Conservation (phyloP, 2,888 invertebrate genomes). For the Idaea biselata region DNA sequence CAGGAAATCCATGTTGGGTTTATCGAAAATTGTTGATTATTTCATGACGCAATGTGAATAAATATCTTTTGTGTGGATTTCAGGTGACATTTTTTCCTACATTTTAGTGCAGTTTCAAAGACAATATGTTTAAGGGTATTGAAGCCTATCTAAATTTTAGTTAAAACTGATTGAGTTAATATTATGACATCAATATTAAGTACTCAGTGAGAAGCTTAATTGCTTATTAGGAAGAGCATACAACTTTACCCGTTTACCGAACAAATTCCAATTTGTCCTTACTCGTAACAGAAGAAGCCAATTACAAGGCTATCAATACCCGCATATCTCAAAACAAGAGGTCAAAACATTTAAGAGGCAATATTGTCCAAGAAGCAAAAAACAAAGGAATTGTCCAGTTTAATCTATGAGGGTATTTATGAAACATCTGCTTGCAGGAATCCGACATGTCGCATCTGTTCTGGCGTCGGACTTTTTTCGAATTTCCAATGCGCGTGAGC, state of each 20-base stretch:
- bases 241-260: slow-evolving; percentile 33
- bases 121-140: too few relatives aligned
- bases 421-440: slow-evolving; percentile 77
- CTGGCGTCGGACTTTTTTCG: slow-evolving; percentile 63
- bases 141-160: too few relatives aligned
- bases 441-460: slow-evolving; percentile 78
- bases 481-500: slow-evolving; percentile 74
- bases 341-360: slow-evolving; percentile 67
- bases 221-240: neutral
- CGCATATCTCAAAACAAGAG: slow-evolving; percentile 64
- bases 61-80: too few relatives aligned
- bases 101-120: too few relatives aligned
- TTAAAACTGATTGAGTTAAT: too few relatives aligned
- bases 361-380: slow-evolving; percentile 69
- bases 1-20: too few relatives aligned
- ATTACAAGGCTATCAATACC: slow-evolving; percentile 63
- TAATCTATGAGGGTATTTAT: slow-evolving; percentile 76
- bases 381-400: slow-evolving; percentile 67
- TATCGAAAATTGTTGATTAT: too few relatives aligned
- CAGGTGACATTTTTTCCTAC: too few relatives aligned
- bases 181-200: too few relatives aligned
- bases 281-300: slow-evolving; percentile 46
- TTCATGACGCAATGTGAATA: too few relatives aligned
- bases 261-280: slow-evolving; percentile 43
- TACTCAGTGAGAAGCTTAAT: too few relatives aligned